Conservation (phyloP, 2,113 vertebrate species). For the Toxotes jaculatrix region DNA sequence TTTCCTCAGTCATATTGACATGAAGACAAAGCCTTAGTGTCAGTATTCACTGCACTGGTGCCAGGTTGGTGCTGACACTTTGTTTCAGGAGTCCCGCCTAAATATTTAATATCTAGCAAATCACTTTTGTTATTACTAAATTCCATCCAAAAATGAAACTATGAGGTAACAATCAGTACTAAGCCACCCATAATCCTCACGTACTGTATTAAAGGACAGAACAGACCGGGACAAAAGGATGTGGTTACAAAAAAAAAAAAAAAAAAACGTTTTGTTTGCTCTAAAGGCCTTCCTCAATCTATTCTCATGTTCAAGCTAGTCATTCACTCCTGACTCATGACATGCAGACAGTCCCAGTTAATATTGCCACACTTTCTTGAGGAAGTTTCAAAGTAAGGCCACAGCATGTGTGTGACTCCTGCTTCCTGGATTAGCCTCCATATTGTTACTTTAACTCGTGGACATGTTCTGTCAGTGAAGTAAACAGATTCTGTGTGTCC, state of each 20-base stretch:
- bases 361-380: slow-evolving; percentile 42
- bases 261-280: slow-evolving; percentile 2
- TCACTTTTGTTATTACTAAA: neutral
- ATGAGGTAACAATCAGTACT: neutral
- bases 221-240: neutral
- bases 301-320: slow-evolving; percentile 27
- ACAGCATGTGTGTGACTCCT: neutral
- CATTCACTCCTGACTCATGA: slow-evolving; percentile 53
- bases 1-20: neutral
- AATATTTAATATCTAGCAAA: neutral
- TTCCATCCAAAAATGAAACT: neutral
- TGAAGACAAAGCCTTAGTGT: neutral
- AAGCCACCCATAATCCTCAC: neutral
- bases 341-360: neutral
- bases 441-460: neutral
- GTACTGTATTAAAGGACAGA: neutral
- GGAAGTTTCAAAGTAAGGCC: neutral
- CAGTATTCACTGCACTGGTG: neutral
- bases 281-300: slow-evolving; percentile 56
- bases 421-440: slow-evolving; percentile 3
- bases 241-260: slow-evolving; percentile 2
- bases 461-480: neutral
- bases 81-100: neutral
- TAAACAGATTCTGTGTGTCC: neutral
- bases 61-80: too few relatives aligned